A percentile compares a stretch with the other conserved stretches of the same genome.
Conservation (phyloP, 2,797 vertebrate species). For the Trematomus bernacchii region DNA sequence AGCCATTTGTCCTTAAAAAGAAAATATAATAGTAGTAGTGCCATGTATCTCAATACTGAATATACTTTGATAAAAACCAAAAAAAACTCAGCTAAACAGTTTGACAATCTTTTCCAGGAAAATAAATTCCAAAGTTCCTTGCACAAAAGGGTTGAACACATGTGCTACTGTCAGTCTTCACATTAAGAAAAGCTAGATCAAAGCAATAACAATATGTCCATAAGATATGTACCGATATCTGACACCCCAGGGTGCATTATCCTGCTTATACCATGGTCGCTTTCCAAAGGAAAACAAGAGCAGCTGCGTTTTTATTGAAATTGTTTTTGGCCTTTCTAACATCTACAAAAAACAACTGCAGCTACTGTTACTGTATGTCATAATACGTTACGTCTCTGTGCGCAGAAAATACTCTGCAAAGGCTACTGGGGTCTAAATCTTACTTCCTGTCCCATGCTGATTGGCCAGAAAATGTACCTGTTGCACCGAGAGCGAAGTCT, state of each 20-base stretch:
- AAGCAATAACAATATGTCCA: background rate
- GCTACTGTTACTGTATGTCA: background rate
- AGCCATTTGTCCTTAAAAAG: too few species aligned
- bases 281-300: constrained; percentile 18
- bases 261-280: background rate
- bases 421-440: too few species aligned
- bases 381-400: background rate
- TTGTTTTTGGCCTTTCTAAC: constrained; percentile 15
- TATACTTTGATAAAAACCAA: too few species aligned
- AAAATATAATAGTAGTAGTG: too few species aligned
- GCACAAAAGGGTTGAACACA: background rate
- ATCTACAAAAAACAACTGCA: background rate
- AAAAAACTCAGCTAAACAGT: too few species aligned
- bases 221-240: background rate
- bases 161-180: background rate
- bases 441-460: too few species aligned
- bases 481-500: background rate
- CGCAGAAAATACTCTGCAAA: background rate
- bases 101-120: too few species aligned
- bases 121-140: too few species aligned
- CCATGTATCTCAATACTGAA: too few species aligned
- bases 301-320: background rate
- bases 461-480: too few species aligned
- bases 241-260: constrained; percentile 20
- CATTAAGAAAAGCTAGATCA: constrained; percentile 16